Evolutionary conservation across 2,113 vertebrate species (phyloP).

Genomic region (Bettongia penicillata): DNA sequence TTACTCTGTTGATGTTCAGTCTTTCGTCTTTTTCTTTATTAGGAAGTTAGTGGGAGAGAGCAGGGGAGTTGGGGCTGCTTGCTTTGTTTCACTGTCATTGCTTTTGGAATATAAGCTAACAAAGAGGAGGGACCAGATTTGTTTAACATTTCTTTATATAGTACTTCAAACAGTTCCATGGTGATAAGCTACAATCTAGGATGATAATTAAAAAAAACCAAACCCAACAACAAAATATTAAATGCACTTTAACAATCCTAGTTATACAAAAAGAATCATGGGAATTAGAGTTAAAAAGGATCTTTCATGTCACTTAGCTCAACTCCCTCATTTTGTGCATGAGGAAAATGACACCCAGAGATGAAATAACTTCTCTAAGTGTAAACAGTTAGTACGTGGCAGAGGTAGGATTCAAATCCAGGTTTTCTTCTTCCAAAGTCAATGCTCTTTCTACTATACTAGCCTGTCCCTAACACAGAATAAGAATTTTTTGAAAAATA

Average conservation of each 20-base stretch:
- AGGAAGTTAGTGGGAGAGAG: neutral
- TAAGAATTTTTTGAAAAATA: neutral
- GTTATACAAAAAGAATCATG: neutral
- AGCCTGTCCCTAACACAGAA: neutral
- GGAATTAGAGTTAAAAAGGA: neutral
- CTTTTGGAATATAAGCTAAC: neutral
- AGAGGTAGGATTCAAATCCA: neutral
- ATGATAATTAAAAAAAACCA: neutral
- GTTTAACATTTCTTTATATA: neutral
- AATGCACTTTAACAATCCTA: neutral
- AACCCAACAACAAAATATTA: neutral
- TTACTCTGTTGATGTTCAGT: neutral
- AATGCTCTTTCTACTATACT: neutral
- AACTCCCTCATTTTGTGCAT: neutral
- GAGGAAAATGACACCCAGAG: neutral
- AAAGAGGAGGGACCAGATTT: neutral
- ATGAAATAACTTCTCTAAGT: neutral
- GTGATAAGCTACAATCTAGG: neutral
- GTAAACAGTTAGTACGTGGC: neutral
- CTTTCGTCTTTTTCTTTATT: neutral
- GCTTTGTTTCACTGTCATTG: neutral
- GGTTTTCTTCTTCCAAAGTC: neutral
- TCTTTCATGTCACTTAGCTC: neutral
- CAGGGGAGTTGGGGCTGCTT: neutral
- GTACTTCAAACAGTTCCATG: neutral